Evolutionary conservation across 2,888 invertebrate species (phyloP).

Genomic region (Gandaritis pyraliata): DNA sequence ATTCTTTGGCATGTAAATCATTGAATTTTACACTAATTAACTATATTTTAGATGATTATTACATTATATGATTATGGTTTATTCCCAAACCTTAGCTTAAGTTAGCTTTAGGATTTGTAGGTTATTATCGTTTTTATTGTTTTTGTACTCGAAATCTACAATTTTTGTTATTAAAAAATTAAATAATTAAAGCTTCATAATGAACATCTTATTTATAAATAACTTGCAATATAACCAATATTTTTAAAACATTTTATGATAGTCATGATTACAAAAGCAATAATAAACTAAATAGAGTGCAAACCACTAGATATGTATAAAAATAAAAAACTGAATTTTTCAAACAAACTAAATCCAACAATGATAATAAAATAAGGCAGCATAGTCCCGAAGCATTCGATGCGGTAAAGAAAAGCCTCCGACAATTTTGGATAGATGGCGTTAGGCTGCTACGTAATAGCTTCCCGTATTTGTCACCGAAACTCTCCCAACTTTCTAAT

Average conservation of each 20-base stretch:
- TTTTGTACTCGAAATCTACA: too few species aligned
- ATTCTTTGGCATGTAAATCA: too few species aligned
- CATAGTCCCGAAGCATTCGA: constrained; percentile 79
- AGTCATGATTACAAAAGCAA: background rate
- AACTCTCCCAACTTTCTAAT: constrained; percentile 47
- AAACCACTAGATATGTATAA: background rate
- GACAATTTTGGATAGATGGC: constrained; percentile 82
- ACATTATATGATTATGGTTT: too few species aligned
- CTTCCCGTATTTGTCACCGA: constrained; percentile 54
- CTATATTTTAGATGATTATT: too few species aligned
- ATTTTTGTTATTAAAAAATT: background rate
- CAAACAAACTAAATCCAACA: constrained; percentile 34
- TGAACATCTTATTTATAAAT: background rate
- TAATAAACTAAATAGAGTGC: background rate
- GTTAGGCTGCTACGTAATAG: constrained; percentile 73
- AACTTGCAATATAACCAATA: background rate
- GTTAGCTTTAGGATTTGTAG: too few species aligned
- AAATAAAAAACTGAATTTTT: constrained; percentile 6
- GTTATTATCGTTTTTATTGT: too few species aligned
- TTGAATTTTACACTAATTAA: too few species aligned
- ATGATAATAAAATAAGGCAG: constrained; percentile 37
- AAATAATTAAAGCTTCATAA: background rate
- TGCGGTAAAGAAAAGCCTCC: constrained; percentile 77
- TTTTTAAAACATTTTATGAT: background rate
- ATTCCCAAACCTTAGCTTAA: too few species aligned